Percentiles rank a stretch among this genome's conserved stretches.
phyloP scores from a whole-genome alignment of 2,888 invertebrate genomes.

The Dascillus cervinus region DNA sequence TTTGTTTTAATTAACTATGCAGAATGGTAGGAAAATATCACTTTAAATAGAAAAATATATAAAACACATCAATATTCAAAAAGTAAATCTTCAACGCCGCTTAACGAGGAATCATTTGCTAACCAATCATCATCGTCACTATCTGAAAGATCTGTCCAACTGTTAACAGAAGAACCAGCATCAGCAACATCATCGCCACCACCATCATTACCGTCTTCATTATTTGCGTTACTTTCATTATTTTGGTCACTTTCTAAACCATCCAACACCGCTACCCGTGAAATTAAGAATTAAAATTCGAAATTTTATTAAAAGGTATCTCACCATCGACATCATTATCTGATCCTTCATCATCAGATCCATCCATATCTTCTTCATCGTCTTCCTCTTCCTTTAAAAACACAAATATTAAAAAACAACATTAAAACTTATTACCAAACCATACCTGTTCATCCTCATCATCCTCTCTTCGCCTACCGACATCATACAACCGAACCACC shows the following conservation, averaged over 20 bases:
- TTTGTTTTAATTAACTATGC: too few relatives aligned
- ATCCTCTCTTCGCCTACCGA: constrained; percentile 77
- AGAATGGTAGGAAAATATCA: too few relatives aligned
- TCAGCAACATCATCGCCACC: constrained; percentile 17
- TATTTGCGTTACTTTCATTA: constrained; percentile 15
- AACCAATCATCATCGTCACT: constrained; percentile 19
- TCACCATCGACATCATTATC: constrained; percentile 40
- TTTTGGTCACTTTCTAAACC: not conserved
- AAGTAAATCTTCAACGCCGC: constrained; percentile 21
- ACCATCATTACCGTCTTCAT: constrained; percentile 18
- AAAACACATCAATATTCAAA: constrained; percentile 18
- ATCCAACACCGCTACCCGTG: too few relatives aligned
- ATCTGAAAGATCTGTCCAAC: constrained; percentile 23
- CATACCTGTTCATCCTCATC: constrained; percentile 80
- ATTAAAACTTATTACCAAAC: constrained; percentile 17
- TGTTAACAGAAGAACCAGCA: constrained; percentile 16
- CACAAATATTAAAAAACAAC: constrained; percentile 1
- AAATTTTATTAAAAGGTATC: too few relatives aligned
- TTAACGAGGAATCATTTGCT: constrained; percentile 19
- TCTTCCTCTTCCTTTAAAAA: constrained; percentile 52
- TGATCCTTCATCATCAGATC: constrained; percentile 54
- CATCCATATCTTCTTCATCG: constrained; percentile 52
- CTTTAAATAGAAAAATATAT: too few relatives aligned
- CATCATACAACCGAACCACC: constrained; percentile 85
- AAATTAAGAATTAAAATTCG: too few relatives aligned